These are phyloP conservation scores for Caloenas nicobarica DNA, from an alignment of 2,113 vertebrate species.

Conservation along the genomic window DNA sequence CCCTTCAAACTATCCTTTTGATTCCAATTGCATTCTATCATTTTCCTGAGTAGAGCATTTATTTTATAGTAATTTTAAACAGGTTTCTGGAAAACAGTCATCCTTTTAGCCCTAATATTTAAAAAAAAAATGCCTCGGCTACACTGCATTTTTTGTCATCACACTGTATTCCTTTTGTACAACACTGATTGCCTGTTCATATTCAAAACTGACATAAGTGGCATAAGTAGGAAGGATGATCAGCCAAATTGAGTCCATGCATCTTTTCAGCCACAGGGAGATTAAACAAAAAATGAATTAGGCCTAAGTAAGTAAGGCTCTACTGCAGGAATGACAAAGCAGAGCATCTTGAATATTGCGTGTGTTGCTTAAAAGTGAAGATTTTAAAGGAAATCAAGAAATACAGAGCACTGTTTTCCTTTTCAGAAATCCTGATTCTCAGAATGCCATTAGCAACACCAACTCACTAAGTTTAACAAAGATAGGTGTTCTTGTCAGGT, in stretches of 20 bases:
- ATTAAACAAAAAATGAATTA: constrained; percentile 19
- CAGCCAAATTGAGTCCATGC: not conserved
- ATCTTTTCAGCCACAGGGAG: not conserved
- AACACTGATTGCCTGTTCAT: not conserved
- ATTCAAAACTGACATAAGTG: not conserved
- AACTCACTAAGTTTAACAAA: not conserved
- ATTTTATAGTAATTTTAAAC: not conserved
- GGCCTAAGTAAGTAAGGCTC: not conserved
- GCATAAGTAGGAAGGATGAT: not conserved
- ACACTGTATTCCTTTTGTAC: not conserved
- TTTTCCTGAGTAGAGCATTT: not conserved
- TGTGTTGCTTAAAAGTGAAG: not conserved
- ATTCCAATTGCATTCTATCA: not conserved
- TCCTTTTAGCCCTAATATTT: not conserved
- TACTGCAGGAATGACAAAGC: not conserved
- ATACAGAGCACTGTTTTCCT: not conserved
- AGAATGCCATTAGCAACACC: not conserved
- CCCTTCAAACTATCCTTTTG: not conserved
- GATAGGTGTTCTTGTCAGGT: not conserved
- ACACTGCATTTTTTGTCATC: not conserved
- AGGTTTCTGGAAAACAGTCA: not conserved
- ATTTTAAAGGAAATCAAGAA: not conserved
- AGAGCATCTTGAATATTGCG: not conserved
- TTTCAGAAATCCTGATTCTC: not conserved
- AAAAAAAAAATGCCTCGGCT: not conserved